phyloP scores from a whole-genome alignment of 37 sponge, comb jelly and placozoan species.

The Axinella damicornis region DNA sequence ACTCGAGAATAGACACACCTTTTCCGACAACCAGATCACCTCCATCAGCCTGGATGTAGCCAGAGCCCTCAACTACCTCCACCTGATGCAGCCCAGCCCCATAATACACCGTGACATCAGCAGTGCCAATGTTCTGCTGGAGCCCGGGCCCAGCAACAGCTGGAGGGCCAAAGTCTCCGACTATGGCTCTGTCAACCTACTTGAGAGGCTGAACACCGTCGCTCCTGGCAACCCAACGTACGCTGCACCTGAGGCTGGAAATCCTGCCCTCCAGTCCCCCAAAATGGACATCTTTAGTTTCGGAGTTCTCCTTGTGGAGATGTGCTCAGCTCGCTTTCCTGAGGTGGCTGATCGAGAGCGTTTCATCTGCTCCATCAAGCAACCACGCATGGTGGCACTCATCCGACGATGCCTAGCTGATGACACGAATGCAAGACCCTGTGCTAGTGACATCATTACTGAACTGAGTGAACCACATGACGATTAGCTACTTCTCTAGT shows the following conservation, averaged over 20 bases:
- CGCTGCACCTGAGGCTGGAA: slow-evolving; percentile 43
- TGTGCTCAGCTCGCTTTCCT: slow-evolving; percentile 15
- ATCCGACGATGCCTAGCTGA: slow-evolving; percentile 2
- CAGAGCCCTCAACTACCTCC: slow-evolving; percentile 75
- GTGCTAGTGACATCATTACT: slow-evolving; percentile 6
- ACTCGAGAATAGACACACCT: background rate
- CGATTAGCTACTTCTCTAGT: too few relatives aligned
- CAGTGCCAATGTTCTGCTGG: slow-evolving; percentile 75
- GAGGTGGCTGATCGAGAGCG: background rate
- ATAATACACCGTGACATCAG: slow-evolving; percentile 85
- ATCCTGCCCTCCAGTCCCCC: slow-evolving; percentile 39
- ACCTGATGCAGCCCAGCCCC: slow-evolving; percentile 65
- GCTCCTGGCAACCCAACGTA: slow-evolving; percentile 3
- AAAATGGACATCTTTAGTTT: slow-evolving; percentile 70
- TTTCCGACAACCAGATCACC: slow-evolving; percentile 20
- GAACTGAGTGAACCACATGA: too few relatives aligned
- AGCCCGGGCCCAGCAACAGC: slow-evolving; percentile 9
- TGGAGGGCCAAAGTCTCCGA: slow-evolving; percentile 82
- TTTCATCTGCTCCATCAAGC: background rate
- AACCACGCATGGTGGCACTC: background rate
- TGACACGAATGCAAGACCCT: slow-evolving; percentile 10
- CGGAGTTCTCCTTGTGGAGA: slow-evolving; percentile 45
- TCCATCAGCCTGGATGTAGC: slow-evolving; percentile 54
- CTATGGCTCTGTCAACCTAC: slow-evolving; percentile 77
- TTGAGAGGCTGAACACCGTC: background rate